Evolutionary conservation across 2,888 invertebrate species (phyloP), one percentile per base, ranked within the genome.

Genomic region (Pinctada fucata): DNA sequence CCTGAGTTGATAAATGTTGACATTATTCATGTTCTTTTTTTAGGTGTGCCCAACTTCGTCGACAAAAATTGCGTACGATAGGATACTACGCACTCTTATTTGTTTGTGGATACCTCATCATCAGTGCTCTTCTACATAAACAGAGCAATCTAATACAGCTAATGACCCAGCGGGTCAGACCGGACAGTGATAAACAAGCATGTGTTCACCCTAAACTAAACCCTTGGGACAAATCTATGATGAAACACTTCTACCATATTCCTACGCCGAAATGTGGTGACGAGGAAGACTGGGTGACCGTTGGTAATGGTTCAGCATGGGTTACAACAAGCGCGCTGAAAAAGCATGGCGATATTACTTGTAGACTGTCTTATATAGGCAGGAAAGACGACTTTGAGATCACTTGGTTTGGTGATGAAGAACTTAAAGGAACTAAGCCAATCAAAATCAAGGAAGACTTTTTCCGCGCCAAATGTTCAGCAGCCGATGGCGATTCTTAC

Each of bases 171-270:
- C 58, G 13, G 13, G 58, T 58, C 8, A 6, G 58, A 6, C 58
- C 58, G 58, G 58, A 58, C 13, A 58, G 8, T 58, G 58, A 58
- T 58, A 58, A 58, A 58, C 58, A 58, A 13, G 58, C 58, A 58
- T 65, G 72, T 64, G 64, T 73, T 16, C 72, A 63, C 16, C 72
- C 72, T 16, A 73, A 65, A 73, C 16, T 73, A 5, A 49, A 65
- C 16, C 72, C 72, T 6, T 73, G 58, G 45, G 65, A 64, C 16
- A 63, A 63, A 48, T 49, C 49, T 6, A 63, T 63, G 47, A 16
- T 63, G 4, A 65, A 73, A 64, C 50, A 73, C 16, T 65, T 73
- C 49, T 16, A 73, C 49, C 52, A 58, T 8, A 63, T 73, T 49
- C 63, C 58, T 13, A 58, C 72, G 5, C 2, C 63, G 3, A 73